Base-by-base conservation (phyloP, 23 tunicate genomes). In the Trididemnum miniatum region DNA sequence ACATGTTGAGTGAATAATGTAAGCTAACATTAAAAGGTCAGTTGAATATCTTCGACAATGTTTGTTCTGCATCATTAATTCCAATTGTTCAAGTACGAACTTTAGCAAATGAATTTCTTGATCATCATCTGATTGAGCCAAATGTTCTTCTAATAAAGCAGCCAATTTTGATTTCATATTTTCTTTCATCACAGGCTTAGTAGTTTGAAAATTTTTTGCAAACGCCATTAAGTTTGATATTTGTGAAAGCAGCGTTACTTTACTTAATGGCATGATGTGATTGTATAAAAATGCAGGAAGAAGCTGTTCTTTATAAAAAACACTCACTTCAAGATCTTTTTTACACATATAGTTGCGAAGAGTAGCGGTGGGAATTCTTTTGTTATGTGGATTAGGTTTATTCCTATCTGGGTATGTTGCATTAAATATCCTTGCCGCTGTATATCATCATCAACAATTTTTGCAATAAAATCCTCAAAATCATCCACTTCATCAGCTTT, bases 241-340 rank as follows among this genome's bases (percentile, higher is more conserved):
- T 73, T 73, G 29, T 37, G 79, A 73, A 20, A 73, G 59, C 59
- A 73, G 15, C 3, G 79, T 73, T 7, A 73, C 79, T 73, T 73
- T 39, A 59, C 25, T 40, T 5, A 59, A 22, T 38, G 59, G 5
- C 30, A 73, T n/a, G 59, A 73, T 73, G 79, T 39, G 79, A 20
- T 37, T 24, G 30, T 73, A 73, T 9, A 9, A 37, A 9, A 59
- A 73, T 38, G 79, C 30, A 9, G 79, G 79, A 7, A 73, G 30
- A 4, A 73, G 5, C 29, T 73, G 28, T 73, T 26, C 12, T 15
- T 73, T 9, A 3, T 40, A 59, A 73, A 20, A 73, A 73, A 73
- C 31, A 20, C 32, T 73, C 57, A 73, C 59, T 15, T 73, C n/a
- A n/a, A n/a, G n/a, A 5, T 25, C 7, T 15, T 34, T 15, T 34